Evolutionary conservation across 2,113 vertebrate genomes (phyloP).

Genomic region (Puma concolor): DNA sequence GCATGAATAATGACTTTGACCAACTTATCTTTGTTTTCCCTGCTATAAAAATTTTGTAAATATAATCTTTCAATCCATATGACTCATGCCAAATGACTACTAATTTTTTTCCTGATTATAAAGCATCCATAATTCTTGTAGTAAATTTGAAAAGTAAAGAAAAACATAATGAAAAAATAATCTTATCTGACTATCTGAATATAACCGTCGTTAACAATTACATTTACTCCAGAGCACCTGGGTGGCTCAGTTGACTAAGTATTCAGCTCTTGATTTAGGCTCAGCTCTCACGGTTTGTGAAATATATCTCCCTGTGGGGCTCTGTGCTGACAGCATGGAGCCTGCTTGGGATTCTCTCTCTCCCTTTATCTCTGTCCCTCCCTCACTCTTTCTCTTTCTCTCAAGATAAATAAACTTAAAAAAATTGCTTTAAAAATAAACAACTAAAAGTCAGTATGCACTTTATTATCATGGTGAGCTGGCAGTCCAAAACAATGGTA

Average conservation of each 20-base stretch:
- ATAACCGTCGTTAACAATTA: neutral
- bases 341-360: too few relatives aligned
- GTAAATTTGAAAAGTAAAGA: neutral
- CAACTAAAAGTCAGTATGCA: neutral
- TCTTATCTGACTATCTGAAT: neutral
- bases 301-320: too few relatives aligned
- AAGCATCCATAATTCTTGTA: neutral
- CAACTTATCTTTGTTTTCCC: neutral
- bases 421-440: too few relatives aligned
- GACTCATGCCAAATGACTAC: neutral
- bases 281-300: too few relatives aligned
- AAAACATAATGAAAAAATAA: neutral
- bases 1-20: neutral
- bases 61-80: neutral
- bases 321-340: too few relatives aligned
- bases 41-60: neutral
- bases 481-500: neutral
- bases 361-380: too few relatives aligned
- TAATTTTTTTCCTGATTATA: neutral
- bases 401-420: too few relatives aligned
- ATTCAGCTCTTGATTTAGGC: too few relatives aligned
- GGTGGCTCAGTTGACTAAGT: too few relatives aligned
- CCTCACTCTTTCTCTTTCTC: too few relatives aligned
- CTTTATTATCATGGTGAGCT: neutral
- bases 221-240: neutral